phyloP scores from a whole-genome alignment of 1,140 invertebrate species.

The Camponotus pennsylvanicus region DNA sequence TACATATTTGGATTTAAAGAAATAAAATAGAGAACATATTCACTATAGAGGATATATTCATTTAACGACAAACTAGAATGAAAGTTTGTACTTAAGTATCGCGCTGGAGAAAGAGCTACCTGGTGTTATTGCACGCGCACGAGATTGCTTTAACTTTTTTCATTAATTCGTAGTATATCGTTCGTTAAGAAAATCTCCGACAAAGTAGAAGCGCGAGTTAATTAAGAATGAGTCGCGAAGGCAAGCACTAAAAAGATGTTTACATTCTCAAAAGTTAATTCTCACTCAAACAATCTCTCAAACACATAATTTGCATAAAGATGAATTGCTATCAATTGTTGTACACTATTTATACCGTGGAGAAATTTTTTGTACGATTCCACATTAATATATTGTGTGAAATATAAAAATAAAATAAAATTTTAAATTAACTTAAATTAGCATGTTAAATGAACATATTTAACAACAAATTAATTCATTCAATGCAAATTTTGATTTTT shows the following conservation, averaged over 20 bases:
- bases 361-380: not conserved
- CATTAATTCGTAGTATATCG: constrained; percentile 47
- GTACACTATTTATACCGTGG: not conserved
- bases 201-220: constrained; percentile 30
- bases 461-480: not conserved
- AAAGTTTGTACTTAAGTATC: constrained; percentile 30
- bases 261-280: constrained; percentile 50
- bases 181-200: constrained; percentile 22
- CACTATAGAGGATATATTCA: not conserved
- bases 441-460: not conserved
- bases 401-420: not conserved
- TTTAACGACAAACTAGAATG: constrained; percentile 11
- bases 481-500: not conserved
- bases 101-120: constrained; percentile 11
- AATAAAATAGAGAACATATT: not conserved
- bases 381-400: constrained; percentile 11
- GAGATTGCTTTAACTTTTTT: constrained; percentile 35
- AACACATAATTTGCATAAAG: constrained; percentile 22
- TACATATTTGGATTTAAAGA: not conserved
- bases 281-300: not conserved
- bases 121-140: constrained; percentile 19
- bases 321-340: constrained; percentile 32
- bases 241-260: constrained; percentile 33
- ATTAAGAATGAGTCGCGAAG: constrained; percentile 27
- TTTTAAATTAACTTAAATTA: not conserved